Conservation (phyloP, 1,140 invertebrate species). For the Brachionus angularis region DNA sequence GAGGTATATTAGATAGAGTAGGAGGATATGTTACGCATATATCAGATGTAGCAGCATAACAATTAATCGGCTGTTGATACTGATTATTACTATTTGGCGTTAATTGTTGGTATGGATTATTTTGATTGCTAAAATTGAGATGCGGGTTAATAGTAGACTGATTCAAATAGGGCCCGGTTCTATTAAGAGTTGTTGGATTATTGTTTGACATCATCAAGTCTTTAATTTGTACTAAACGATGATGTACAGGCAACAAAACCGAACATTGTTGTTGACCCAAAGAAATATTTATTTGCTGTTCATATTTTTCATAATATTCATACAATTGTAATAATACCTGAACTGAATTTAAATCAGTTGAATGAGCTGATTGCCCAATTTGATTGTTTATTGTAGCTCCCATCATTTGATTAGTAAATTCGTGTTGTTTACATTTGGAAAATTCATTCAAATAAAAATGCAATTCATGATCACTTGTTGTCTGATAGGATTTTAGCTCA, state of each 20-base stretch:
- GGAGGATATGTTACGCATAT: neutral
- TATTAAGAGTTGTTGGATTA: too few relatives aligned
- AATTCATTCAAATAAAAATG: constrained; percentile 39
- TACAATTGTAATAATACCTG: constrained; percentile 26
- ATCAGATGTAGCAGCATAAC: constrained; percentile 16
- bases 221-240: constrained; percentile 27
- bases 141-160: too few relatives aligned
- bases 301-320: constrained; percentile 40
- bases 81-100: too few relatives aligned
- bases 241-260: constrained; percentile 24
- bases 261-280: constrained; percentile 41
- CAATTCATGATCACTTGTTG: constrained; percentile 13
- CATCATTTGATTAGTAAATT: neutral
- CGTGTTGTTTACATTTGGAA: neutral
- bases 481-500: neutral
- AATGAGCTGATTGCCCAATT: neutral
- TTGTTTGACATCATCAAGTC: too few relatives aligned
- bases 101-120: constrained; percentile 20
- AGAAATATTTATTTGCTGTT: constrained; percentile 26
- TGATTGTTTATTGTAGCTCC: neutral
- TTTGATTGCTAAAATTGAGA: too few relatives aligned
- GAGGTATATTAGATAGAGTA: constrained; percentile 20
- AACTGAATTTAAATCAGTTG: constrained; percentile 11
- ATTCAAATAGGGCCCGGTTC: too few relatives aligned
- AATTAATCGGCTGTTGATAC: neutral